phyloP scores from a whole-genome alignment of 37 sponge, comb jelly and placozoan species.

The Corticium candelabrum region DNA sequence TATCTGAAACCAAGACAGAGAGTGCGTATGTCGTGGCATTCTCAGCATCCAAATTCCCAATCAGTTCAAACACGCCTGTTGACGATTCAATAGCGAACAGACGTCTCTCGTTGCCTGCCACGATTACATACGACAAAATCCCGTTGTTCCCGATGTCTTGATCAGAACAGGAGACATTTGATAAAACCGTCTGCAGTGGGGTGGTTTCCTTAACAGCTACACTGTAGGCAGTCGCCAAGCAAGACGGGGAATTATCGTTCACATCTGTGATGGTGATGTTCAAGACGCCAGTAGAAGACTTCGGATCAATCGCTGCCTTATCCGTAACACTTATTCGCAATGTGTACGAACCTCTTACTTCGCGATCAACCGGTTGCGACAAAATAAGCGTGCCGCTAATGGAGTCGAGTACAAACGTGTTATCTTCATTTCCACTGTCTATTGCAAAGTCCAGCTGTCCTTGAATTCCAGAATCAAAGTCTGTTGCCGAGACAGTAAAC shows the following conservation, averaged over 20 bases:
- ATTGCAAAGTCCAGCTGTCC: background rate
- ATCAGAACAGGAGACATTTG: background rate
- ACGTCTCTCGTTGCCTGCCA: background rate
- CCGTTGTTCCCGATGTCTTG: background rate
- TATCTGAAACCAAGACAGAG: background rate
- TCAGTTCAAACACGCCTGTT: background rate
- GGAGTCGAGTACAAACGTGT: background rate
- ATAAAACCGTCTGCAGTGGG: background rate
- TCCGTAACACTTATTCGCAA: background rate
- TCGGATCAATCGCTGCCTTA: background rate
- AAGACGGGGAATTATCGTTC: background rate
- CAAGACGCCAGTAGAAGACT: background rate
- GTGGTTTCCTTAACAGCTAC: background rate
- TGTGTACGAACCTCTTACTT: background rate
- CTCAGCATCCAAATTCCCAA: background rate
- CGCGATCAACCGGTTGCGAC: background rate
- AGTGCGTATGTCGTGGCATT: background rate
- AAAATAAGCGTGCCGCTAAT: background rate
- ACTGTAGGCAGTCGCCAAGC: background rate
- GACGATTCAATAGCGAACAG: background rate
- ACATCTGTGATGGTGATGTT: background rate
- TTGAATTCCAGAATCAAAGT: background rate
- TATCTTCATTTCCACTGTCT: background rate
- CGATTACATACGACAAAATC: background rate
- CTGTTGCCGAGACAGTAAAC: background rate